Evolutionary conservation across 2,113 vertebrate genomes (phyloP).

Genomic region (Neofelis nebulosa): DNA sequence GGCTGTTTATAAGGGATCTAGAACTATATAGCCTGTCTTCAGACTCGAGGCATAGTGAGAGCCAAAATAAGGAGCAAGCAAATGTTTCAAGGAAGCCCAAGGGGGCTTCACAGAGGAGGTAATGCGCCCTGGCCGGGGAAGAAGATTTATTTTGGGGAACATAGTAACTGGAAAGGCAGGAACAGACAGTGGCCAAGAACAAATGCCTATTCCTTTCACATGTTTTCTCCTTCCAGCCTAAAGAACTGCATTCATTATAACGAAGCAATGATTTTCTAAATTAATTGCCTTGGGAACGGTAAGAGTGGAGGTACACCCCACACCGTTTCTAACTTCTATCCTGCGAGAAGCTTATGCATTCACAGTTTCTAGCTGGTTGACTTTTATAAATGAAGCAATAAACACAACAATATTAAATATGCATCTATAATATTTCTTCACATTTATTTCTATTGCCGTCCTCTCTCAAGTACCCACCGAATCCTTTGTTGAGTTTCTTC

Average conservation of each 20-base stretch:
- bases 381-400: slow-evolving; percentile 82
- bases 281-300: background rate
- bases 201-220: background rate
- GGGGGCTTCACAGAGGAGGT: background rate
- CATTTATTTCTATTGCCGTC: slow-evolving; percentile 67
- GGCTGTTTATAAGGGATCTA: fast-evolving
- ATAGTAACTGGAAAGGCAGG: background rate
- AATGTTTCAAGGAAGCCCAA: background rate
- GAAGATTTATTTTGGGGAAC: background rate
- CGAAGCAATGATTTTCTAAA: background rate
- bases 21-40: background rate
- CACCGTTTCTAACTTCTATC: background rate
- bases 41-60: background rate
- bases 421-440: slow-evolving; percentile 73
- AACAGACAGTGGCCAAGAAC: background rate
- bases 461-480: slow-evolving; percentile 16
- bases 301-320: slow-evolving; percentile 44
- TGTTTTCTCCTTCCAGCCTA: background rate
- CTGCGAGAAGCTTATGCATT: slow-evolving; percentile 62
- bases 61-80: fast-evolving
- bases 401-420: slow-evolving; percentile 79
- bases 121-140: background rate
- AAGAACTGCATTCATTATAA: background rate
- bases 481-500: slow-evolving; percentile 57
- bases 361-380: slow-evolving; percentile 74